phyloP scores from a whole-genome alignment of 1,140 invertebrate species.

The Babylonia areolata region DNA sequence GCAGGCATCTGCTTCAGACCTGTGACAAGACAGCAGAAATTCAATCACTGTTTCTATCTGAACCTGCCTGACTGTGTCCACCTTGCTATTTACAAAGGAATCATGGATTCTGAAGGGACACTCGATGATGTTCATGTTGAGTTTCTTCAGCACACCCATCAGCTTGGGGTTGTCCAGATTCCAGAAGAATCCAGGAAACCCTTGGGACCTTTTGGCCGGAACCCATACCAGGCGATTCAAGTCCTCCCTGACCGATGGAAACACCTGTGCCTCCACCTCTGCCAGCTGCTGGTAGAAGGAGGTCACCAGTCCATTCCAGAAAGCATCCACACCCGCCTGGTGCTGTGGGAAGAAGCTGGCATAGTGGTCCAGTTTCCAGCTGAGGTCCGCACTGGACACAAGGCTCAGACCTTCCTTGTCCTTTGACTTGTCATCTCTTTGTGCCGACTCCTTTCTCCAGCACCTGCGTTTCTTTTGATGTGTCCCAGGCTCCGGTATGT shows the following conservation, averaged over 20 bases:
- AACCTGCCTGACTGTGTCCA: neutral
- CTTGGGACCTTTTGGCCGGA: neutral
- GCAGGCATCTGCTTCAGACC: neutral
- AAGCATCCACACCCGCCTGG: neutral
- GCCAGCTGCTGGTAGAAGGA: conserved; percentile 23
- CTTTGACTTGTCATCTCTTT: neutral
- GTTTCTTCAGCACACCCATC: neutral
- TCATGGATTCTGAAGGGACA: neutral
- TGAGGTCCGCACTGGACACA: neutral
- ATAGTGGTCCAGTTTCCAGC: neutral
- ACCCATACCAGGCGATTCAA: neutral
- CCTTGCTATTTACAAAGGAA: neutral
- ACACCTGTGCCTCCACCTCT: neutral
- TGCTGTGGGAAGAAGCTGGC: conserved; percentile 10
- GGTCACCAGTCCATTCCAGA: conserved; percentile 9
- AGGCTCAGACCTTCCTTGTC: neutral
- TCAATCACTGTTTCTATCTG: neutral
- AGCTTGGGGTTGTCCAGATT: neutral
- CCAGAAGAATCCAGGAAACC: conserved; percentile 21
- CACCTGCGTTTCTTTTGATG: neutral
- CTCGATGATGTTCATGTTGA: conserved; percentile 33
- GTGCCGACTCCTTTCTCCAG: neutral
- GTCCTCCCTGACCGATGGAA: conserved; percentile 3
- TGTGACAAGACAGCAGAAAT: neutral
- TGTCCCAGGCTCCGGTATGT: too few relatives aligned